These are phyloP conservation scores for Oryctes rhinoceros DNA, from an alignment of 1,140 invertebrate species.

Conservation along the genomic window DNA sequence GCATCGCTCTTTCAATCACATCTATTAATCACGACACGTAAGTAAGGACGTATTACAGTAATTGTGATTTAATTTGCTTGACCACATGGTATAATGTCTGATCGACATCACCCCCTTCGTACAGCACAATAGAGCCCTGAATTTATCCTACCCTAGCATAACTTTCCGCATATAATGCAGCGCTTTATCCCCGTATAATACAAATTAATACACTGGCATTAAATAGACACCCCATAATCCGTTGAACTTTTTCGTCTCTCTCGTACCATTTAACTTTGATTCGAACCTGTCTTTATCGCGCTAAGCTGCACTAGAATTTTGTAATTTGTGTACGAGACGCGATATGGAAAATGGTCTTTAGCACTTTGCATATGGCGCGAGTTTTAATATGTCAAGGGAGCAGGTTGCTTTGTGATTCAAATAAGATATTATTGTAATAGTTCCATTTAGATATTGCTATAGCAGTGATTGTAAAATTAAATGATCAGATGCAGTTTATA, in stretches of 20 bases:
- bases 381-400: conserved; percentile 35
- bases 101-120: conserved; percentile 22
- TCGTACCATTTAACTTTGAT: background rate
- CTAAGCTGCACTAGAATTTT: conserved; percentile 29
- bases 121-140: background rate
- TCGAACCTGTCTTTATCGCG: background rate
- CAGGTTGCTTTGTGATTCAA: conserved; percentile 32
- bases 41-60: conserved; percentile 1
- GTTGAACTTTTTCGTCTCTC: conserved; percentile 31
- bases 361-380: conserved; percentile 51
- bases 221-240: conserved; percentile 56
- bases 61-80: conserved; percentile 54
- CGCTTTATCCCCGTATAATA: conserved; percentile 57
- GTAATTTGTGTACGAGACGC: conserved; percentile 12
- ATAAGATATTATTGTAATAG: background rate
- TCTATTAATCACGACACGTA: background rate
- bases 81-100: conserved; percentile 51
- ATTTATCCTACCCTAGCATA: conserved; percentile 46
- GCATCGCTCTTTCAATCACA: background rate
- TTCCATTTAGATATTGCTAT: background rate
- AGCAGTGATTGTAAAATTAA: no score
- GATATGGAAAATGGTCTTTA: conserved; percentile 47
- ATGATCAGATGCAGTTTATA: no score
- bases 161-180: conserved; percentile 57
- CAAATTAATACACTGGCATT: conserved; percentile 58